Conservation (phyloP, 2,888 invertebrate genomes). For the Athripsodes cinereus region DNA sequence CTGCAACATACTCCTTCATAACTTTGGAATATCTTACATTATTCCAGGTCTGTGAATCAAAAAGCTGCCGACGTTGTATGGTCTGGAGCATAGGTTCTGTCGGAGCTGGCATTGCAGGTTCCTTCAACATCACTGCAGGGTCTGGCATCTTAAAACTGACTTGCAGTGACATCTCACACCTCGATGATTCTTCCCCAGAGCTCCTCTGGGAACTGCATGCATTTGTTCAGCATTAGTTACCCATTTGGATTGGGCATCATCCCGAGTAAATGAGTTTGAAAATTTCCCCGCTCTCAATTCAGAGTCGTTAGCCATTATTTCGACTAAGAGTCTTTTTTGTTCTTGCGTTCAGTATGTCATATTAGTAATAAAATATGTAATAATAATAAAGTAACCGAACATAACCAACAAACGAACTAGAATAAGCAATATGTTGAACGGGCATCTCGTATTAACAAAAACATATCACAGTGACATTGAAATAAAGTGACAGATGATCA, state of each 20-base stretch:
- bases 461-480: too few relatives aligned
- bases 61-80: too few relatives aligned
- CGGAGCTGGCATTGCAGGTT: too few relatives aligned
- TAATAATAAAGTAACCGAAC: neutral
- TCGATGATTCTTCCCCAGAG: too few relatives aligned
- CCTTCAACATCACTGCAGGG: too few relatives aligned
- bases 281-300: neutral
- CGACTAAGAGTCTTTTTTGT: neutral
- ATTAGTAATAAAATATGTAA: neutral
- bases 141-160: too few relatives aligned
- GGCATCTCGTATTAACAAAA: too few relatives aligned
- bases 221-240: neutral
- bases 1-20: too few relatives aligned
- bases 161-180: too few relatives aligned
- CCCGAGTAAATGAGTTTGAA: neutral
- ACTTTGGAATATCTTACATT: too few relatives aligned
- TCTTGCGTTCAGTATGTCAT: neutral
- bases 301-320: neutral
- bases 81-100: too few relatives aligned
- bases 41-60: too few relatives aligned
- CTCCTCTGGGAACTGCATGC: neutral
- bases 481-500: neutral
- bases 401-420: neutral
- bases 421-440: neutral
- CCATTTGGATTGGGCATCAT: neutral